phyloP scores from a whole-genome alignment of 2,888 invertebrate species.

The Tipula confusa region DNA sequence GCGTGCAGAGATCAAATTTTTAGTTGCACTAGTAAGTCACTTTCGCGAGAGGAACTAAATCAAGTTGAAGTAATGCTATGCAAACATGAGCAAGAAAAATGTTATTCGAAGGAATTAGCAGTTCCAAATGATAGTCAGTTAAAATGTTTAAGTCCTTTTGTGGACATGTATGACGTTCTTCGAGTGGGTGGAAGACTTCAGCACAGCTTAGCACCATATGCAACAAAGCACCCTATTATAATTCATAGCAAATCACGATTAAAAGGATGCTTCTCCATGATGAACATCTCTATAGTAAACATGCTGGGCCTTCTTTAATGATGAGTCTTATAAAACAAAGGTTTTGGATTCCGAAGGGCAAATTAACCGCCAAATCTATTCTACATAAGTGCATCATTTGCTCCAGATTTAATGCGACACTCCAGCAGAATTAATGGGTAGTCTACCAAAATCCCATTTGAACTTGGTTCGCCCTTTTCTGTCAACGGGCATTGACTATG shows the following conservation, averaged over 20 bases:
- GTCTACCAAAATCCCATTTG: neutral
- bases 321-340: neutral
- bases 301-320: neutral
- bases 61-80: neutral
- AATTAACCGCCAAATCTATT: too few relatives aligned
- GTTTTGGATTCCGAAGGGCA: neutral
- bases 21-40: too few relatives aligned
- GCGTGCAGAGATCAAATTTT: neutral
- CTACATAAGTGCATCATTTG: too few relatives aligned
- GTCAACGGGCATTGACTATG: neutral
- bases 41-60: too few relatives aligned
- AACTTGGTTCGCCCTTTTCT: neutral
- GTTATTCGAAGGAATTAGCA: neutral
- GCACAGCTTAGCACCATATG: neutral
- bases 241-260: neutral
- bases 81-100: neutral
- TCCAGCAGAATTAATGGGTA: neutral
- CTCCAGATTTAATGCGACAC: neutral
- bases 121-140: neutral
- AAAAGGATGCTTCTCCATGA: neutral
- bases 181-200: neutral
- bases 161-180: neutral
- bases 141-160: neutral
- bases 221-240: neutral
- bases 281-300: neutral